A percentile compares a stretch with the other conserved stretches of the same genome.
Conservation (phyloP, 2,113 vertebrate species). For the Carassius carassius region DNA sequence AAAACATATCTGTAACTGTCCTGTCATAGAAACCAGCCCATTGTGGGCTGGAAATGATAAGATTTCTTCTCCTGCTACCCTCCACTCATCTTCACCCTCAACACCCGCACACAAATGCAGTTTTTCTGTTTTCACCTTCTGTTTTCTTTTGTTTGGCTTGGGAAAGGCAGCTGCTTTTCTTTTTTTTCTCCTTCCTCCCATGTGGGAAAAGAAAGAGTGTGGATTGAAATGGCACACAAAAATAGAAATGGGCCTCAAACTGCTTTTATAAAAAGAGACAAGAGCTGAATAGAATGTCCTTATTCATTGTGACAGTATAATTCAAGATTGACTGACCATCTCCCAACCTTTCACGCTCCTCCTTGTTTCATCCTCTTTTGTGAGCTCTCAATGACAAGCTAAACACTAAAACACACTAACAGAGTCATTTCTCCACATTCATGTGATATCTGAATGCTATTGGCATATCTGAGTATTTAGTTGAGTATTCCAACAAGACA, state of each 20-base stretch:
- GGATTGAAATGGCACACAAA: conserved; percentile 23
- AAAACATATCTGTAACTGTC: conserved; percentile 46
- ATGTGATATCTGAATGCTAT: not conserved
- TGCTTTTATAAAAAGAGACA: conserved; percentile 20
- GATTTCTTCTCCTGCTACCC: conserved; percentile 28
- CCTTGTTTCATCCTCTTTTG: not conserved
- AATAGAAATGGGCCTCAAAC: conserved; percentile 16
- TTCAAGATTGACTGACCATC: not conserved
- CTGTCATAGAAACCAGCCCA: conserved; percentile 42
- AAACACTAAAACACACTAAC: not conserved
- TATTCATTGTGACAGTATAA: conserved; percentile 8
- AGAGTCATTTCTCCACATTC: not conserved
- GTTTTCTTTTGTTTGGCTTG: conserved; percentile 26
- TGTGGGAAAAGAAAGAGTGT: conserved; percentile 26
- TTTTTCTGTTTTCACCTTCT: not conserved
- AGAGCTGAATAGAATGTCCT: not conserved
- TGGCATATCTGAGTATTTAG: not conserved
- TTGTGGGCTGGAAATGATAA: conserved; percentile 45
- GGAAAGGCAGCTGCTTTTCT: conserved; percentile 20
- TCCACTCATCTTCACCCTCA: not conserved
- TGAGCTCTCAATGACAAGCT: not conserved
- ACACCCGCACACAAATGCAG: not conserved
- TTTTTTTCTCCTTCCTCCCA: not conserved
- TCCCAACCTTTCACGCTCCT: not conserved
- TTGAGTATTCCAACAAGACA: not conserved